Evolutionary conservation across 1,140 invertebrate species (phyloP).

Genomic region (Atta texana): DNA sequence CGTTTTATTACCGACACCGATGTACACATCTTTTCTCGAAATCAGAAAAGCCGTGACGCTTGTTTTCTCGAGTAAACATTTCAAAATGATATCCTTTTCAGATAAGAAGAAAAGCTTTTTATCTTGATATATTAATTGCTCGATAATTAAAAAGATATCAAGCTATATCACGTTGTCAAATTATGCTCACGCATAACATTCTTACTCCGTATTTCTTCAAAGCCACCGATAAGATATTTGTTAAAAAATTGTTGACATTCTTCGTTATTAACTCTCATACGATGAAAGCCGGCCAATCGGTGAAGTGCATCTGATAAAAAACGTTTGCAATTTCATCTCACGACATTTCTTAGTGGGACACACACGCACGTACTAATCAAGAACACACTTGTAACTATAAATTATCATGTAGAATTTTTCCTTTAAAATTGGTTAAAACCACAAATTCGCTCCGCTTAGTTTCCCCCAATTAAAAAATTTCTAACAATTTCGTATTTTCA

Average conservation of each 20-base stretch:
- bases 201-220: slow-evolving; percentile 28
- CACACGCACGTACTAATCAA: background rate
- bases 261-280: slow-evolving; percentile 1
- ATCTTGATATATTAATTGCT: slow-evolving; percentile 31
- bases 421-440: background rate
- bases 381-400: background rate
- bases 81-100: slow-evolving; percentile 14
- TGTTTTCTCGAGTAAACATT: background rate
- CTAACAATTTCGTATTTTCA: background rate
- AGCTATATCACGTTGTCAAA: slow-evolving; percentile 40
- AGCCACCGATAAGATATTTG: slow-evolving; percentile 55
- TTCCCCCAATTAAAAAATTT: background rate
- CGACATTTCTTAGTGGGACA: slow-evolving; percentile 16
- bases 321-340: slow-evolving; percentile 22
- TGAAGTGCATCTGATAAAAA: slow-evolving; percentile 42
- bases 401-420: slow-evolving; percentile 6
- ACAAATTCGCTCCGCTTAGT: background rate
- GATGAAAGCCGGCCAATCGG: slow-evolving; percentile 32
- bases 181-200: slow-evolving; percentile 8
- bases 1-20: background rate
- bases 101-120: slow-evolving; percentile 28
- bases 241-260: slow-evolving; percentile 42
- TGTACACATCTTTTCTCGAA: background rate
- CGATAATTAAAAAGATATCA: slow-evolving; percentile 56
- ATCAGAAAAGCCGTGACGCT: background rate